Conservation (phyloP, 2,797 vertebrate species). For the Catharus ustulatus region DNA sequence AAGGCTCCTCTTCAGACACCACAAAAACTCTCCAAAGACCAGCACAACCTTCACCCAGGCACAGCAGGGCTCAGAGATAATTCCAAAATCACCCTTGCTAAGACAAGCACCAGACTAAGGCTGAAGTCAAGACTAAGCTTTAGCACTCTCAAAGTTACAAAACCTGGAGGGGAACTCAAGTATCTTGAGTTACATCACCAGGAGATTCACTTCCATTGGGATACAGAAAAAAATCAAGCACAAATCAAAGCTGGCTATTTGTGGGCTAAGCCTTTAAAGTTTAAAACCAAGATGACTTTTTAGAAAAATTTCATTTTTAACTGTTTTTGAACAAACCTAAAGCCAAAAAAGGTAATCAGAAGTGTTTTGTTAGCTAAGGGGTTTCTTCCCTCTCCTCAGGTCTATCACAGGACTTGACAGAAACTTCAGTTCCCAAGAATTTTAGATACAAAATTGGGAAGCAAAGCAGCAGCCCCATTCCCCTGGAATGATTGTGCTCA, state of each 20-base stretch:
- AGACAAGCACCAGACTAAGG: background rate
- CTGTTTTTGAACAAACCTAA: background rate
- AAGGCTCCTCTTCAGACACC: background rate
- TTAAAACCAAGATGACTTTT: background rate
- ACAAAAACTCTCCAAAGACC: background rate
- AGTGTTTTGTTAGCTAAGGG: background rate
- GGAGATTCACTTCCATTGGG: fast-evolving
- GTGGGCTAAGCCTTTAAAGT: background rate
- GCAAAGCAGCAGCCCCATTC: background rate
- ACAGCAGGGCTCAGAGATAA: fast-evolving
- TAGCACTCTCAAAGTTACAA: fast-evolving
- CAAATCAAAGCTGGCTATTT: background rate
- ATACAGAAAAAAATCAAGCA: background rate
- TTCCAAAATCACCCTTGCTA: background rate
- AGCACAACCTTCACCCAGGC: background rate
- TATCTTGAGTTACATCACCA: background rate
- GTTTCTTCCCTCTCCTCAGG: background rate
- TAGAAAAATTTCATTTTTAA: background rate
- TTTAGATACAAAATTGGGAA: background rate
- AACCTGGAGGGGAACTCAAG: background rate
- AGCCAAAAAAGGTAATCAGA: background rate
- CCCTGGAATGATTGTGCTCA: fast-evolving
- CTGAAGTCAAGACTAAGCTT: background rate
- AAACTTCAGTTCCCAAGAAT: background rate
- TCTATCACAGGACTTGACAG: background rate